Evolutionary conservation across 1,140 invertebrate genomes (phyloP), one percentile per base, ranked within the genome.

Genomic region (Caerostris extrusa): DNA sequence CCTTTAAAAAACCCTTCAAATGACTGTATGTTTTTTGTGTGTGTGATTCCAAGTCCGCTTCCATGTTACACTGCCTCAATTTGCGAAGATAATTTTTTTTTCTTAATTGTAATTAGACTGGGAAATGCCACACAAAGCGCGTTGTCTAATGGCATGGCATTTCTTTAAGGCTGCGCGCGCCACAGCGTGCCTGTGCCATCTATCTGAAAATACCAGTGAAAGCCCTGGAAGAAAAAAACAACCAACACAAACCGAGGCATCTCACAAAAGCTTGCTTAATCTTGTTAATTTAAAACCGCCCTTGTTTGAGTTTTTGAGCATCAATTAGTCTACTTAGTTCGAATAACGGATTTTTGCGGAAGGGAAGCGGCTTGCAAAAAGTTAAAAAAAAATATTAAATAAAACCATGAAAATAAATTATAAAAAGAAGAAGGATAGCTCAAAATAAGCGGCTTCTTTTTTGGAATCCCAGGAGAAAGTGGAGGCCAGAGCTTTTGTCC

Each of bases 201-300:
- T 34, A 77, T 77, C 34, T 50, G 19, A 77, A 64, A 64, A 77
- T 4, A 12, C 69, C n/a, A n/a, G n/a, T n/a, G n/a, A n/a, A n/a
- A n/a, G 5, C 34, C 19, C 8, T 3, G 7, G 4, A 53, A 77
- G 4, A 50, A 6, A 8, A 12, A 50, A 77, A 77, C 34, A 77
- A n/a, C n/a, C n/a, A 77, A 12, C 12, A 5, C 5, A 34, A 34
- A 77, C 19, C 50, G 7, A 77, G 69, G 69, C 19, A 77, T 50
- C 10, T 77, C 19, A 34, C 69, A 12, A 77, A 50, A 77, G 69
- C 69, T 77, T 34, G 7, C 34, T 77, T 77, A 77, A 77, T 77
- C 34, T 77, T 77, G 69, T 77, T 77, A 50, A 77, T 77, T 77
- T 77, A 77, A 77, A 77, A 8, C 69, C 69, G 8, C 34, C 69